These are phyloP conservation scores for Sepiola atlantica DNA, from an alignment of 2,888 invertebrate species.

Conservation along the genomic window DNA sequence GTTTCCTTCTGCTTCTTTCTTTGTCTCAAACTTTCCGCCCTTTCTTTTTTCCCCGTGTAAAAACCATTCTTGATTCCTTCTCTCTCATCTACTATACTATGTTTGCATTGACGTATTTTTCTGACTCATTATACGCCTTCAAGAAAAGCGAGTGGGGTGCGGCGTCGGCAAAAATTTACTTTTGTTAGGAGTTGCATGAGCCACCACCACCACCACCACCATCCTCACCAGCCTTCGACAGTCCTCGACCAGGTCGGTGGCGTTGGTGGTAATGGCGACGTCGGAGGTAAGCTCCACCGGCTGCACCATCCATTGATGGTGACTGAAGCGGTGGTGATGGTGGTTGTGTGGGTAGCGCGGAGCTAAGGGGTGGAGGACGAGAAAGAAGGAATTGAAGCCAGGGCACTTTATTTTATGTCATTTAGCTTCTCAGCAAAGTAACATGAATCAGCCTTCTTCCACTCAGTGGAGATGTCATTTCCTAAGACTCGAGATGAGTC, in stretches of 20 bases:
- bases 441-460: conserved; percentile 32
- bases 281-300: background rate
- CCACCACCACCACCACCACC: background rate
- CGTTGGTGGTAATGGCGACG: background rate
- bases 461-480: conserved; percentile 10
- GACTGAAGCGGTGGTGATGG: background rate
- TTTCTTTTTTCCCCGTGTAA: background rate
- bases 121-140: conserved; percentile 21
- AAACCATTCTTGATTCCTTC: background rate
- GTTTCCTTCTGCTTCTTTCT: background rate
- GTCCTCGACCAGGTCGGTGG: background rate
- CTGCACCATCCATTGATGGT: conserved; percentile 2
- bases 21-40: background rate
- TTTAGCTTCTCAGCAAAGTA: conserved; percentile 23
- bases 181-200: background rate
- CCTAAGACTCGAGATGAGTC: conserved; percentile 32
- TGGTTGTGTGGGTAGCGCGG: background rate
- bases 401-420: conserved; percentile 32
- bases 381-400: background rate
- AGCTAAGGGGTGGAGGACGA: background rate
- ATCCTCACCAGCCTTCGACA: background rate
- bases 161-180: background rate
- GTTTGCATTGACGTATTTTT: conserved; percentile 8
- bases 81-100: background rate
- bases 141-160: background rate